phyloP scores from a whole-genome alignment of 1,140 invertebrate genomes.

The Plutomurus gul region DNA sequence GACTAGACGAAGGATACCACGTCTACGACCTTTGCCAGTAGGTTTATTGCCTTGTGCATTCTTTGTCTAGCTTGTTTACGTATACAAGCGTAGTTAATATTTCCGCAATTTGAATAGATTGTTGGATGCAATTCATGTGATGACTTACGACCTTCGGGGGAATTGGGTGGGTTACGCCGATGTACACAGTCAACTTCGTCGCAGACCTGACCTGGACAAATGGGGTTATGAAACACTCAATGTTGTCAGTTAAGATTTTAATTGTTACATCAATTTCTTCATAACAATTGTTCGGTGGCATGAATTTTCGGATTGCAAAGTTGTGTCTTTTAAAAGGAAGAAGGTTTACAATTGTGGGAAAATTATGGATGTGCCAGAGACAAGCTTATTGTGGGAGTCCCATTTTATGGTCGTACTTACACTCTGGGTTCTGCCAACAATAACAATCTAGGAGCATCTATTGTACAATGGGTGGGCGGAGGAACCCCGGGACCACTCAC shows the following conservation, averaged over 20 bases:
- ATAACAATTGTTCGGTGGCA: neutral
- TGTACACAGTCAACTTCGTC: conserved; percentile 56
- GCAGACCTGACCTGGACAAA: conserved; percentile 56
- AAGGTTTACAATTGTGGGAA: conserved; percentile 59
- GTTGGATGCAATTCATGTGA: conserved; percentile 57
- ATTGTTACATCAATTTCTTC: neutral
- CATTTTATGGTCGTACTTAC: conserved; percentile 62
- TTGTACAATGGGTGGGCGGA: conserved; percentile 76
- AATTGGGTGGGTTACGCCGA: conserved; percentile 59
- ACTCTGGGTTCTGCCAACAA: conserved; percentile 56
- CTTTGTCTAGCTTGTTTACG: neutral
- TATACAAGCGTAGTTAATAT: neutral
- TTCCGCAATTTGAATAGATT: conserved; percentile 33
- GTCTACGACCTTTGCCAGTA: conserved; percentile 57
- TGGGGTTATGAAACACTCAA: conserved; percentile 58
- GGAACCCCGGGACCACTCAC: conserved; percentile 82
- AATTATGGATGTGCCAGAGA: conserved; percentile 59
- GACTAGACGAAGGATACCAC: conserved; percentile 58
- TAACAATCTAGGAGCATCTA: conserved; percentile 72
- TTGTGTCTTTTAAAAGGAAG: conserved; percentile 47
- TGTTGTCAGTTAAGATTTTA: conserved; percentile 54
- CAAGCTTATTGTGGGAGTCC: conserved; percentile 62
- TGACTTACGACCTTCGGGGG: conserved; percentile 63
- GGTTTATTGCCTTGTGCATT: neutral
- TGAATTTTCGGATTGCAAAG: neutral